phyloP scores from a whole-genome alignment of 64 coral and sea anemone genomes.

The Montipora efflorescens region DNA sequence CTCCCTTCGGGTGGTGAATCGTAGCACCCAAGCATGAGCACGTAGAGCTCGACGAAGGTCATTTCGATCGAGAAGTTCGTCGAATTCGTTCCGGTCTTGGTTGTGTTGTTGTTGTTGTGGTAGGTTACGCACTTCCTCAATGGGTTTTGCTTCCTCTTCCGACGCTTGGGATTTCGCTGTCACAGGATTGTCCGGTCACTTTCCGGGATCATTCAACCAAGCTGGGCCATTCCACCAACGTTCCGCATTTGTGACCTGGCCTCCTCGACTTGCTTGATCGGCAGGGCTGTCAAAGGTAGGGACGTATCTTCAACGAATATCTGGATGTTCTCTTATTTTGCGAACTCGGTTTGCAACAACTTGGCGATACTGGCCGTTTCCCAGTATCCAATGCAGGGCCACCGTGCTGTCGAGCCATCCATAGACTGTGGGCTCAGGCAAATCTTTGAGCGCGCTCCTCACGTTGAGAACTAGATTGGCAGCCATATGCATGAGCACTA shows the following conservation, averaged over 20 bases:
- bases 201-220: constrained; percentile 23
- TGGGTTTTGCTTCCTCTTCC: constrained; percentile 38
- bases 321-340: background rate
- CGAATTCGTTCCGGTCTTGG: constrained; percentile 16
- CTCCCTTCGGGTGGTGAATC: constrained; percentile 10
- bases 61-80: constrained; percentile 33
- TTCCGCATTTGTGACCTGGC: constrained; percentile 15
- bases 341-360: background rate
- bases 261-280: constrained; percentile 69
- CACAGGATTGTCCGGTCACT: constrained; percentile 65
- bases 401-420: background rate
- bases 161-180: background rate
- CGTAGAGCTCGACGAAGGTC: background rate
- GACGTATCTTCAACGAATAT: constrained; percentile 35
- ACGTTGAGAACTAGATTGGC: constrained; percentile 11
- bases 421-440: background rate
- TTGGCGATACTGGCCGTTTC: background rate
- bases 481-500: background rate
- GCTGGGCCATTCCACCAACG: constrained; percentile 49
- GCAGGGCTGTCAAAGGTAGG: constrained; percentile 69
- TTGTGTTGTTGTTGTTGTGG: background rate
- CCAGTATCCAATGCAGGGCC: constrained; percentile 18
- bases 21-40: constrained; percentile 50
- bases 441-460: background rate
- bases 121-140: constrained; percentile 31